These are phyloP conservation scores for Troides aeacus DNA, from an alignment of 2,888 invertebrate species.

Conservation along the genomic window DNA sequence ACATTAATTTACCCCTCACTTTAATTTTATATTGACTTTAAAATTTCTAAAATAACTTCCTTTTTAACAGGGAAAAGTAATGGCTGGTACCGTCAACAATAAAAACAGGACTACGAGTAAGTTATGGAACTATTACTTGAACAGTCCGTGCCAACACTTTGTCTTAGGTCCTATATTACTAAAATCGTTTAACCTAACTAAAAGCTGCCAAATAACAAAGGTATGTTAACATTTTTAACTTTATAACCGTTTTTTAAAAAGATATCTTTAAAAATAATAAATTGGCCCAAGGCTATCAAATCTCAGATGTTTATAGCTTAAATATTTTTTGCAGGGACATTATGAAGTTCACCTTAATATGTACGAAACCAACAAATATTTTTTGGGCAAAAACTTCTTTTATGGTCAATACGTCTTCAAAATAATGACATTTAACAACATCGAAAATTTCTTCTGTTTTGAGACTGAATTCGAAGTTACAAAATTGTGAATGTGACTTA, in stretches of 20 bases:
- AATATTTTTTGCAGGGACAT: constrained; percentile 55
- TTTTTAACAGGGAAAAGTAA: constrained; percentile 56
- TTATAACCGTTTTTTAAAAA: constrained; percentile 3
- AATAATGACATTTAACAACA: constrained; percentile 53
- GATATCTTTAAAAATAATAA: too few species aligned
- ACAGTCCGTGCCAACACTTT: constrained; percentile 68
- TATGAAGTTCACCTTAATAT: constrained; percentile 59
- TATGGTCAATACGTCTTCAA: constrained; percentile 62
- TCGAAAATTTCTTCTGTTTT: constrained; percentile 60
- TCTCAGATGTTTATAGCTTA: neutral
- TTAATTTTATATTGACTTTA: too few species aligned
- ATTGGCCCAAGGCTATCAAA: neutral
- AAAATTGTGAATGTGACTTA: constrained; percentile 34
- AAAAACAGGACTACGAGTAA: constrained; percentile 54
- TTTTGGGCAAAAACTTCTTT: constrained; percentile 63
- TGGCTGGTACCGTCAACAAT: constrained; percentile 46
- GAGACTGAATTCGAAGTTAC: constrained; percentile 39
- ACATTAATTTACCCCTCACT: too few species aligned
- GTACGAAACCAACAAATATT: constrained; percentile 46
- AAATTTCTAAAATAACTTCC: neutral
- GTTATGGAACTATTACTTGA: constrained; percentile 58
- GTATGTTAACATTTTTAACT: constrained; percentile 40
- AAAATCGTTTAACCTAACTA: constrained; percentile 56
- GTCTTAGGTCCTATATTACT: constrained; percentile 60
- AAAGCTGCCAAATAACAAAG: constrained; percentile 58